These are phyloP conservation scores for Orgyia antiqua DNA, from an alignment of 2,888 invertebrate genomes.

Conservation along the genomic window DNA sequence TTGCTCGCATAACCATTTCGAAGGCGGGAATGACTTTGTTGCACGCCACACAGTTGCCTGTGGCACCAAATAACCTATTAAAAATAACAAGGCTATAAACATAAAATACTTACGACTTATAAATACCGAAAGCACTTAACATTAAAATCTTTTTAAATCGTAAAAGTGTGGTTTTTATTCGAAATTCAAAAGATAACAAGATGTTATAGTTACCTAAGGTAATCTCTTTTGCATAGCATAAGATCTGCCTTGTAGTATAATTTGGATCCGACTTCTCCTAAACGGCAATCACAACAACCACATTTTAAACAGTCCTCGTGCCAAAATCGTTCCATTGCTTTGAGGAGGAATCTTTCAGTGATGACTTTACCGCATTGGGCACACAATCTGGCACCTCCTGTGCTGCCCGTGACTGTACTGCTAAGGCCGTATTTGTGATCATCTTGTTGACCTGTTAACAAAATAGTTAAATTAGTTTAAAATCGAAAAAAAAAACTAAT, in stretches of 20 bases:
- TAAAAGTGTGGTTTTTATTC: slow-evolving; percentile 12
- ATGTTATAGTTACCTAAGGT: slow-evolving; percentile 83
- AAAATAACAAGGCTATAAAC: slow-evolving; percentile 42
- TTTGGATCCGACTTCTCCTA: slow-evolving; percentile 95
- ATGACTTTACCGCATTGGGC: slow-evolving; percentile 92
- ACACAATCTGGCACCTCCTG: slow-evolving; percentile 80
- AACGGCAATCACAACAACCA: slow-evolving; percentile 93
- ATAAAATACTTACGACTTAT: slow-evolving; percentile 42
- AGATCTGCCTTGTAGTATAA: slow-evolving; percentile 94
- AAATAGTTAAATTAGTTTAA: slow-evolving; percentile 4
- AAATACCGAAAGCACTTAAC: slow-evolving; percentile 42
- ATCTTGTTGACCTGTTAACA: slow-evolving; percentile 62
- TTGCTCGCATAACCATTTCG: slow-evolving; percentile 97
- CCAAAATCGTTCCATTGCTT: slow-evolving; percentile 94
- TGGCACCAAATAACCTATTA: slow-evolving; percentile 91
- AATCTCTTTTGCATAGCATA: slow-evolving; percentile 94
- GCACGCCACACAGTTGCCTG: slow-evolving; percentile 94
- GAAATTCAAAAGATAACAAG: slow-evolving; percentile 7
- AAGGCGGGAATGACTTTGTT: slow-evolving; percentile 95
- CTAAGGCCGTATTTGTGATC: slow-evolving; percentile 63
- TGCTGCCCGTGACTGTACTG: slow-evolving; percentile 45
- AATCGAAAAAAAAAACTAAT: background rate
- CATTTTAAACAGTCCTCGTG: slow-evolving; percentile 96
- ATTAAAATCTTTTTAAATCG: slow-evolving; percentile 30
- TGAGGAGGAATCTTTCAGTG: slow-evolving; percentile 88